These are phyloP conservation scores for Cheilosia scutellata DNA, from an alignment of 2,888 invertebrate genomes.

Conservation along the genomic window DNA sequence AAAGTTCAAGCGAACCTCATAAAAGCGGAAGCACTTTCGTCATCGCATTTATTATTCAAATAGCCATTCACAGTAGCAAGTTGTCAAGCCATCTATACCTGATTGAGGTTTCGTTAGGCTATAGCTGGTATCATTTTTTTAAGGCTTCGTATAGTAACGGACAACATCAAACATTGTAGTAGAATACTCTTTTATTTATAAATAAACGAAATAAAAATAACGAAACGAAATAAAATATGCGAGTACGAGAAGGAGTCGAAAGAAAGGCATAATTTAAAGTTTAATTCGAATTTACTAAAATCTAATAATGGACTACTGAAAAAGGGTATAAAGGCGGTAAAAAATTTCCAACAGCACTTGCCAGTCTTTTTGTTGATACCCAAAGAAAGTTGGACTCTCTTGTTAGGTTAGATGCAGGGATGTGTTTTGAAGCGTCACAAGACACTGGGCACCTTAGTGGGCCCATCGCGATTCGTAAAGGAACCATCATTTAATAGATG, in stretches of 20 bases:
- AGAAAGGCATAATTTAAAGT: neutral
- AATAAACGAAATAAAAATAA: slow-evolving; percentile 29
- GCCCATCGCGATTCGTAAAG: no score
- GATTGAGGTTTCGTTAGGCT: slow-evolving; percentile 16
- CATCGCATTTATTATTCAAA: slow-evolving; percentile 20
- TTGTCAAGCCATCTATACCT: neutral
- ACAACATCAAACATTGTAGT: slow-evolving; percentile 1
- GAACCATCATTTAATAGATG: no score
- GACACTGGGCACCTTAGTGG: no score
- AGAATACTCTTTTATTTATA: slow-evolving; percentile 32
- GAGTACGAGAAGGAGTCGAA: neutral
- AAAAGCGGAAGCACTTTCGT: slow-evolving; percentile 1
- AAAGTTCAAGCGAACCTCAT: slow-evolving; percentile 81
- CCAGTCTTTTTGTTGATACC: no score
- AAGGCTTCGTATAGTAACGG: slow-evolving; percentile 27
- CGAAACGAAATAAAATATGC: neutral
- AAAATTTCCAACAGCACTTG: no score
- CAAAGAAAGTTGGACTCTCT: no score
- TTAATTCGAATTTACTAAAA: no score
- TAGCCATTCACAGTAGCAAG: slow-evolving; percentile 34
- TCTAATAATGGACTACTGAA: no score
- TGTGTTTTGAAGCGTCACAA: no score
- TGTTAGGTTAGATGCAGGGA: no score
- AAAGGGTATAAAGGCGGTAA: no score
- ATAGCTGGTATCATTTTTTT: slow-evolving; percentile 16